Percentiles rank a stretch among this genome's conserved stretches.
Conservation (phyloP, 2,113 vertebrate genomes). For the Entelurus aequoreus region DNA sequence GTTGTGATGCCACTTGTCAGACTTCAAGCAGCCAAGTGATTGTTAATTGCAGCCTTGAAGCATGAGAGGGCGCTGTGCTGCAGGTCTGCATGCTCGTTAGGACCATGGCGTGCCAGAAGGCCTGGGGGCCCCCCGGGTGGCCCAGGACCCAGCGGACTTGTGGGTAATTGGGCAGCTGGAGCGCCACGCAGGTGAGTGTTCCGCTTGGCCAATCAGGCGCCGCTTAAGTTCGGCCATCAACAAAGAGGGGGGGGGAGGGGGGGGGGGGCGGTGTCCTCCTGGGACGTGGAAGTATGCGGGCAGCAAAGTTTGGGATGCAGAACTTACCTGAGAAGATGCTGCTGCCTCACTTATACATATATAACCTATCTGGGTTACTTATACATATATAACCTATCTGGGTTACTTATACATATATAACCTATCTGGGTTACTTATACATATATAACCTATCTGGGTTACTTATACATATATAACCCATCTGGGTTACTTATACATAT, state of each 20-base stretch:
- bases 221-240: constrained; percentile 50
- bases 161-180: constrained; percentile 71
- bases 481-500: too few relatives aligned
- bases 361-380: too few relatives aligned
- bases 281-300: constrained; percentile 47
- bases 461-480: too few relatives aligned
- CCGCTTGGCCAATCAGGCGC: constrained; percentile 70
- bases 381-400: too few relatives aligned
- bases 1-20: too few relatives aligned
- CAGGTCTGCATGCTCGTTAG: constrained; percentile 54
- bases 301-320: constrained; percentile 55
- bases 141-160: constrained; percentile 59
- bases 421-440: too few relatives aligned
- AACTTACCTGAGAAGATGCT: constrained; percentile 20
- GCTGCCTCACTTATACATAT: too few relatives aligned
- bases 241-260: not conserved
- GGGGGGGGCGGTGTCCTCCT: constrained; percentile 11
- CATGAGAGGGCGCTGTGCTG: constrained; percentile 11
- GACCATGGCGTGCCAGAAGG: constrained; percentile 53
- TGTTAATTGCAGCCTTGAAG: constrained; percentile 11
- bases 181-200: constrained; percentile 68
- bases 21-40: too few relatives aligned
- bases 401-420: too few relatives aligned
- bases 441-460: too few relatives aligned
- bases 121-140: constrained; percentile 68